phyloP scores from a whole-genome alignment of 2,888 invertebrate species.

The Arctia plantaginis region DNA sequence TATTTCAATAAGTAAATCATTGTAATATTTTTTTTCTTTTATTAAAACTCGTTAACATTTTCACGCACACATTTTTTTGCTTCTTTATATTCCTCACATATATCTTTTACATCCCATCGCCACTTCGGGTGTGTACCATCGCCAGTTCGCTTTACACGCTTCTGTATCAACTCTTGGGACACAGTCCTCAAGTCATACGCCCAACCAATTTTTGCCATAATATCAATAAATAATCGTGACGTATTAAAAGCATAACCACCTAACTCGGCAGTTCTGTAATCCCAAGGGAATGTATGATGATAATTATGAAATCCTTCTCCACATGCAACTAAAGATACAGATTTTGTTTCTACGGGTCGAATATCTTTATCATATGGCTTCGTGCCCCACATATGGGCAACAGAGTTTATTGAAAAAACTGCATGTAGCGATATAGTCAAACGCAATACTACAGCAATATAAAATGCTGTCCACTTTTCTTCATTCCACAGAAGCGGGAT shows the following conservation, averaged over 20 bases:
- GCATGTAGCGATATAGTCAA: conserved; percentile 23
- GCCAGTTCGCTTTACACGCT: conserved; percentile 6
- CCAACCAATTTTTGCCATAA: conserved; percentile 48
- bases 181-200: conserved; percentile 52
- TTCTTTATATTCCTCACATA: background rate
- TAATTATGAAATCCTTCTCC: conserved; percentile 68
- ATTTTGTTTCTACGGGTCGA: conserved; percentile 49
- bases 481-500: conserved; percentile 17
- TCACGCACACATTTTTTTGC: background rate
- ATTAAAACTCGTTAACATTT: background rate
- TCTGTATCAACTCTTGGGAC: conserved; percentile 20
- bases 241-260: conserved; percentile 37
- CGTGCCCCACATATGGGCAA: conserved; percentile 84
- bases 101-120: background rate
- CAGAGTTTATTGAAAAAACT: conserved; percentile 87
- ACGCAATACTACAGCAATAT: conserved; percentile 8
- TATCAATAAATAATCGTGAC: conserved; percentile 46
- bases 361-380: conserved; percentile 75
- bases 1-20: too few species aligned
- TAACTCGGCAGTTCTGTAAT: conserved; percentile 56
- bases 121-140: background rate
- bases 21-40: too few species aligned
- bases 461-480: conserved; percentile 30
- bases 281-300: conserved; percentile 64
- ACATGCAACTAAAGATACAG: conserved; percentile 43